These are phyloP conservation scores for Saccopteryx bilineata DNA, from an alignment of 2,113 vertebrate species.

Conservation along the genomic window DNA sequence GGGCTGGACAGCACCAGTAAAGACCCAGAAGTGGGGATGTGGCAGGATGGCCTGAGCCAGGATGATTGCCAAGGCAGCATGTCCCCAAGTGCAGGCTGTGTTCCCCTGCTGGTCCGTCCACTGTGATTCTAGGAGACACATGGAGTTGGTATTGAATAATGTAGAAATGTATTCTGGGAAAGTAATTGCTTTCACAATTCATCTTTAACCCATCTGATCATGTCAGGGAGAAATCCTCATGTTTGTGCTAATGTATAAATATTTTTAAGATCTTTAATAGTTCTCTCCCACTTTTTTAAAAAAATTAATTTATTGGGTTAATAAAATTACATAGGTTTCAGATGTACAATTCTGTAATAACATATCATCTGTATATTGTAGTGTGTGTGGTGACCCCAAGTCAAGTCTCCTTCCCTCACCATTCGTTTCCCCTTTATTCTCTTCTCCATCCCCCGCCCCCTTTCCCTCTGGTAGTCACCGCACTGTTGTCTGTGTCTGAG, in stretches of 20 bases:
- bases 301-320: no score
- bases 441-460: no score
- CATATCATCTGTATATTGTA: no score
- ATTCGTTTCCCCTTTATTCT: no score
- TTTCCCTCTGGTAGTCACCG: no score
- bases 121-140: neutral
- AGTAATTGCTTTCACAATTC: neutral
- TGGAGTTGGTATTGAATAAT: neutral
- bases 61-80: accelerated
- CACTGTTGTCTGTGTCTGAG: no score
- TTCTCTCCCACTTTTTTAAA: neutral
- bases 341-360: no score
- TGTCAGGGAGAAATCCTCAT: neutral
- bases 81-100: accelerated
- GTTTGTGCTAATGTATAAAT: neutral
- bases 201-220: neutral
- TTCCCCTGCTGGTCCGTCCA: neutral
- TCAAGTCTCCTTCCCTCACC: no score
- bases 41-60: neutral
- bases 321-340: no score
- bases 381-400: no score
- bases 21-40: neutral
- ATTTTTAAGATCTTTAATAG: neutral
- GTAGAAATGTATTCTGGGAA: neutral
- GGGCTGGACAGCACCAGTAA: neutral